Evolutionary conservation across 2,888 invertebrate species (phyloP).

Genomic region (Pterobdella sp.): DNA sequence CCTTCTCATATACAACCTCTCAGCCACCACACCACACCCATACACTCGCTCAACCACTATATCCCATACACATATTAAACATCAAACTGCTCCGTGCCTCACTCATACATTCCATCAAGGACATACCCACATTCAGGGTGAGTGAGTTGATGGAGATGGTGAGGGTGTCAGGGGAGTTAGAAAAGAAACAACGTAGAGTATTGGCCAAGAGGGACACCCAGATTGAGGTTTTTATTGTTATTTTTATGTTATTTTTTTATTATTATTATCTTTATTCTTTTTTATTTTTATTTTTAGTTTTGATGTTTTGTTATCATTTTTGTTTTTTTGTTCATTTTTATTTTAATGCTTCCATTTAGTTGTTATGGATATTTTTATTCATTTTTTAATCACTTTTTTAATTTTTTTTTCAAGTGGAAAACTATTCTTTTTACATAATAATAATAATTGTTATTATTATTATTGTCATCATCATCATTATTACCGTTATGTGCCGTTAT

Average conservation of each 20-base stretch:
- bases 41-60: no score
- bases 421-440: no score
- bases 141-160: conserved; percentile 10
- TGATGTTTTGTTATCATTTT: background rate
- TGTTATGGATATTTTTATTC: background rate
- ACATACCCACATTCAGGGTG: no score
- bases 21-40: no score
- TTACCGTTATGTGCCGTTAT: no score
- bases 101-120: no score
- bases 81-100: no score
- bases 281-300: background rate
- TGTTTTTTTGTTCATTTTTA: background rate
- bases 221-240: background rate
- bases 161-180: background rate
- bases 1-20: no score
- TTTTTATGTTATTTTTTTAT: background rate
- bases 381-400: background rate
- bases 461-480: no score
- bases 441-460: no score
- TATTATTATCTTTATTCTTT: background rate
- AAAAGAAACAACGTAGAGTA: background rate
- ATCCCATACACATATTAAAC: no score
- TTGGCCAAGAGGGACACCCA: background rate
- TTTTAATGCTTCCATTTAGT: background rate
- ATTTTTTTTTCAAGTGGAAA: no score